Evolutionary conservation across 92 coral and sea anemone genomes (phyloP).

Genomic region (Epizoanthus stellaris): DNA sequence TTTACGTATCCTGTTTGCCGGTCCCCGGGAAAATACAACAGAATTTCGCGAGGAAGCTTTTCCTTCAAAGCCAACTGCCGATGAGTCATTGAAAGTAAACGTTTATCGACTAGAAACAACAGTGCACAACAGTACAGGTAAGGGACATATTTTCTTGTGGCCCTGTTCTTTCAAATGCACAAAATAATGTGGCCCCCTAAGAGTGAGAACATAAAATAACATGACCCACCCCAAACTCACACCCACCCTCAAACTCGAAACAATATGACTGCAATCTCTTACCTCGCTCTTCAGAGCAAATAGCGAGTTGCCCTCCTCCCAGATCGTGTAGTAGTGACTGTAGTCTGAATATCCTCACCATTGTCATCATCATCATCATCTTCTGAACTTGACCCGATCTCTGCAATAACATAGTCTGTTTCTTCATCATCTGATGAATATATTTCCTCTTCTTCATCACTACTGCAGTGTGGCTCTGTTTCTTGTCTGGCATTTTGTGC

Average conservation of each 20-base stretch:
- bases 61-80: no score
- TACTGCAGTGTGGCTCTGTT: slow-evolving; percentile 40
- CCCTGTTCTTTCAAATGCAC: slow-evolving; percentile 39
- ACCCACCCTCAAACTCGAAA: neutral
- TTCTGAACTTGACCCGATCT: slow-evolving; percentile 66
- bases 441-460: slow-evolving; percentile 56
- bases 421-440: slow-evolving; percentile 58
- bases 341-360: slow-evolving; percentile 51
- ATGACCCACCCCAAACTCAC: slow-evolving; percentile 1
- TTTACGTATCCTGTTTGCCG: no score
- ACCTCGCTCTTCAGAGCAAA: slow-evolving; percentile 55
- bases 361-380: slow-evolving; percentile 53
- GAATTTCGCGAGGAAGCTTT: no score
- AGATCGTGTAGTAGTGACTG: slow-evolving; percentile 64
- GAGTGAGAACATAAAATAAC: slow-evolving; percentile 29
- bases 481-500: slow-evolving; percentile 44
- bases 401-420: slow-evolving; percentile 65
- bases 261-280: slow-evolving; percentile 1
- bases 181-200: slow-evolving; percentile 41
- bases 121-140: no score
- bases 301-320: slow-evolving; percentile 69
- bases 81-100: no score
- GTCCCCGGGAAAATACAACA: no score
- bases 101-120: no score
- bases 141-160: slow-evolving; percentile 46